phyloP scores from a whole-genome alignment of 2,888 invertebrate genomes.

The Glyphotaelius pellucidus region DNA sequence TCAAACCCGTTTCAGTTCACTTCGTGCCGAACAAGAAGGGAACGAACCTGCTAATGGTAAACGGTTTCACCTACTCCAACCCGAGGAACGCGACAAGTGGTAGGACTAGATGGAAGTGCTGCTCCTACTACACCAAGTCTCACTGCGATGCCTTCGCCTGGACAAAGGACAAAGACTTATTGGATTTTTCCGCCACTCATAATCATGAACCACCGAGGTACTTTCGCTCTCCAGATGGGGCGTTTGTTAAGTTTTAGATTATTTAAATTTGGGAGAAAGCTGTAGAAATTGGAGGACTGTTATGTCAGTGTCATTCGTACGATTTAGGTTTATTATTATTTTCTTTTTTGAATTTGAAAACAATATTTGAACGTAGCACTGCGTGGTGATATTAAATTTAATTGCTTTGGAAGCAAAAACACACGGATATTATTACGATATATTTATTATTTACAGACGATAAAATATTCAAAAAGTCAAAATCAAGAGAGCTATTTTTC shows the following conservation, averaged over 20 bases:
- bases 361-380: too few species aligned
- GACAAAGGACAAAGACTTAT: background rate
- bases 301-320: too few species aligned
- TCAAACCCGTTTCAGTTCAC: slow-evolving; percentile 29
- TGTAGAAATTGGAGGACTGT: too few species aligned
- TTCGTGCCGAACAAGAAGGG: slow-evolving; percentile 8
- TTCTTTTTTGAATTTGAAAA: too few species aligned
- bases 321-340: too few species aligned
- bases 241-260: background rate
- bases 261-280: background rate
- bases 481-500: too few species aligned
- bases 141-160: slow-evolving; percentile 10
- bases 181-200: background rate
- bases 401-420: too few species aligned
- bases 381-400: too few species aligned
- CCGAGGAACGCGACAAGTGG: background rate
- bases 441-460: too few species aligned
- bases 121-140: background rate
- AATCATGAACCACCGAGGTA: background rate
- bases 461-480: too few species aligned
- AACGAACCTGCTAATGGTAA: slow-evolving; percentile 26
- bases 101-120: slow-evolving; percentile 23
- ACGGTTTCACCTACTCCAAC: background rate
- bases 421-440: too few species aligned
- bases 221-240: background rate